Percentiles rank a stretch among this genome's conserved stretches.
Conservation (phyloP, 2,113 vertebrate genomes). For the Catagonus wagneri region DNA sequence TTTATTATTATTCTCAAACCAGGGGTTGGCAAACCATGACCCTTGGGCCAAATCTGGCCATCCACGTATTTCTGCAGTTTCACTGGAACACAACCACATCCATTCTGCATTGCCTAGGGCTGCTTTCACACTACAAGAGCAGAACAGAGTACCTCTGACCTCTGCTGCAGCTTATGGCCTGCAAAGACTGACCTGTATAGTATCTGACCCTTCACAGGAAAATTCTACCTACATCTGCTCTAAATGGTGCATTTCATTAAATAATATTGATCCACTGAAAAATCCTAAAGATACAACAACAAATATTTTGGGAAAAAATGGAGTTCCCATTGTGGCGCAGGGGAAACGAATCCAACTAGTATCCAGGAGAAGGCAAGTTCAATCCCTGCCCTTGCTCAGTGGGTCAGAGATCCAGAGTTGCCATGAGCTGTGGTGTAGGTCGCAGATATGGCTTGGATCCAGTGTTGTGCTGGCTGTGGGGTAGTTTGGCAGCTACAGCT, state of each 20-base stretch:
- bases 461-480: too few relatives aligned
- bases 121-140: background rate
- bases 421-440: too few relatives aligned
- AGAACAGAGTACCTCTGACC: background rate
- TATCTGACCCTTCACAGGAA: background rate
- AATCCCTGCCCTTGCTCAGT: too few relatives aligned
- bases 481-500: too few relatives aligned
- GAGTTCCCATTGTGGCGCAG: too few relatives aligned
- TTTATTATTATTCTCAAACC: constrained; percentile 19
- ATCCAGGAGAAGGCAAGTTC: too few relatives aligned
- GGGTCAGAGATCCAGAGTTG: too few relatives aligned
- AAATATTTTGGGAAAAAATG: background rate
- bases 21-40: background rate
- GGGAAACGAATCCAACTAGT: too few relatives aligned
- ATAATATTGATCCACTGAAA: background rate
- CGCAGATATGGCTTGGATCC: too few relatives aligned
- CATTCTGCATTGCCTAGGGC: background rate
- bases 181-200: background rate
- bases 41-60: background rate
- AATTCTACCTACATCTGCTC: background rate
- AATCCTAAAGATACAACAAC: background rate
- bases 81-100: background rate
- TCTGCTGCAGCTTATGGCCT: background rate
- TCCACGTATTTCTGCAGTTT: background rate
- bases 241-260: background rate